phyloP scores from a whole-genome alignment of 1,140 invertebrate genomes.

The Gonioctena quinquepunctata region DNA sequence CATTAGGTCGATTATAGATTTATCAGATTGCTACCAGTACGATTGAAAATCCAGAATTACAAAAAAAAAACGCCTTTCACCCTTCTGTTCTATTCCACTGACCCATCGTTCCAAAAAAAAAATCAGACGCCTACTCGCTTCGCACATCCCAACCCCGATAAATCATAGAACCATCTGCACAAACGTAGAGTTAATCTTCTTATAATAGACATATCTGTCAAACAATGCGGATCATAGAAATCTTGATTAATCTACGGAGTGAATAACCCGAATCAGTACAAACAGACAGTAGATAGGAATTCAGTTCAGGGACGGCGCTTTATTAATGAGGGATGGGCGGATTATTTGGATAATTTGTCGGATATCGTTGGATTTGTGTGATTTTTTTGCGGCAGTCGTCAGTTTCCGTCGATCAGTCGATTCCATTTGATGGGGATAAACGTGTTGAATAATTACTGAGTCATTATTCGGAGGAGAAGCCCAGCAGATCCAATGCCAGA shows the following conservation, averaged over 20 bases:
- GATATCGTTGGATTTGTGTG: neutral
- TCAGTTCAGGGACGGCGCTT: neutral
- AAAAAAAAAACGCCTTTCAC: no score
- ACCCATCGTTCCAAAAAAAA: no score
- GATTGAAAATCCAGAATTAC: no score
- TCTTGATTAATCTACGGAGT: neutral
- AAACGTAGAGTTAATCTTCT: neutral
- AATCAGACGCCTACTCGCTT: no score
- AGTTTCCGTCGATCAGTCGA: neutral
- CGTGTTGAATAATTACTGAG: no score
- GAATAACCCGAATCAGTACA: neutral
- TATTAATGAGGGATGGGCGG: neutral
- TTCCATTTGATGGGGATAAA: neutral
- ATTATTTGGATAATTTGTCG: conserved; percentile 4
- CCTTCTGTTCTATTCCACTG: no score
- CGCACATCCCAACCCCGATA: neutral
- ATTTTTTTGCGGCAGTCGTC: neutral
- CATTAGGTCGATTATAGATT: no score
- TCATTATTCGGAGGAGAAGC: no score
- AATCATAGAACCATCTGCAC: neutral
- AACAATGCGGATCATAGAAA: neutral
- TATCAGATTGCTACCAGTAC: no score
- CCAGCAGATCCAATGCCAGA: no score
- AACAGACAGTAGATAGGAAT: neutral
- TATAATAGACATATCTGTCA: neutral